phyloP scores from a whole-genome alignment of 2,888 invertebrate genomes.

The Paralinhomoeus sp. region DNA sequence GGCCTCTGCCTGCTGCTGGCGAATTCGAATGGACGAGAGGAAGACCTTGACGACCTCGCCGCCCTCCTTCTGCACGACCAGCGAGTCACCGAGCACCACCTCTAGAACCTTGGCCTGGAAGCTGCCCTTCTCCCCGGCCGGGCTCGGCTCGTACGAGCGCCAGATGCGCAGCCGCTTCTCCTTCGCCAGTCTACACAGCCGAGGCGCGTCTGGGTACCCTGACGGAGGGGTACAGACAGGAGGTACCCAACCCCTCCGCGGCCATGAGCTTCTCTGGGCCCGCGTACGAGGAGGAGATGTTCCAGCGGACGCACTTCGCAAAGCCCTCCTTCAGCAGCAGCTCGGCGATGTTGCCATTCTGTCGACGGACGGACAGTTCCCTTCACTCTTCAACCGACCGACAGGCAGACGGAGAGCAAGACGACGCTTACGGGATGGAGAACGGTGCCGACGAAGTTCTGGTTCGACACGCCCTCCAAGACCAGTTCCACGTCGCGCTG shows the following conservation, averaged over 20 bases:
- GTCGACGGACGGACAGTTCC: too few relatives aligned
- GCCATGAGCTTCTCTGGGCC: constrained; percentile 57
- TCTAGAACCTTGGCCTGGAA: constrained; percentile 38
- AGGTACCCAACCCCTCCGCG: constrained; percentile 44
- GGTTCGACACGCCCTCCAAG: constrained; percentile 71
- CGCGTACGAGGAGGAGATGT: constrained; percentile 54
- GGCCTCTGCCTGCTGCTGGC: constrained; percentile 34
- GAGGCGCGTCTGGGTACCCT: too few relatives aligned
- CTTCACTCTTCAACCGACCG: too few relatives aligned
- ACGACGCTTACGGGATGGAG: constrained; percentile 58
- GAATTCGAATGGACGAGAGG: constrained; percentile 79
- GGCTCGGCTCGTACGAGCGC: constrained; percentile 56
- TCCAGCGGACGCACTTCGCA: constrained; percentile 80
- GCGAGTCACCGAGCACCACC: constrained; percentile 74
- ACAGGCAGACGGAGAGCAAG: too few relatives aligned
- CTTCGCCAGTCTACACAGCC: constrained; percentile 43
- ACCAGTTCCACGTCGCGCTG: constrained; percentile 67
- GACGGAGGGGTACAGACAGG: too few relatives aligned
- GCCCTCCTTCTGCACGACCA: constrained; percentile 56
- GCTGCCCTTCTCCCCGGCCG: constrained; percentile 10
- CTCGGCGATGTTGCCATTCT: constrained; percentile 70
- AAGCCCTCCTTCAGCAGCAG: constrained; percentile 65
- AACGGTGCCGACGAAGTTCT: constrained; percentile 75
- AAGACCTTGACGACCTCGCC: constrained; percentile 68
- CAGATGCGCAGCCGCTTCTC: constrained; percentile 63